phyloP scores from a whole-genome alignment of 2,113 vertebrate species.

The Motacilla tschutschensis region DNA sequence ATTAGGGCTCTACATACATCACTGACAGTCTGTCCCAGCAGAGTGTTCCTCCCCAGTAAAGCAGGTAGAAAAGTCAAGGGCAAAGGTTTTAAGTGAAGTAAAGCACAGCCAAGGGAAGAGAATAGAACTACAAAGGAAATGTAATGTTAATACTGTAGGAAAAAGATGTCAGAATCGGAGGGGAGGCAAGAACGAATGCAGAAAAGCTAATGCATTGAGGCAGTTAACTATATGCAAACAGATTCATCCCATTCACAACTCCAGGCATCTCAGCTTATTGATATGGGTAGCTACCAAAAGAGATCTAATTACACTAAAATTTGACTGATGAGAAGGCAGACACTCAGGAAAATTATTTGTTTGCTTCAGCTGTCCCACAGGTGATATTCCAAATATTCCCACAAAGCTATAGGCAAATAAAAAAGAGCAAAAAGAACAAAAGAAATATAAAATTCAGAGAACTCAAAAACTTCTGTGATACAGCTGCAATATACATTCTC shows the following conservation, averaged over 20 bases:
- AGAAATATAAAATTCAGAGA: neutral
- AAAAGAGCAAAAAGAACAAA: neutral
- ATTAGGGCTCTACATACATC: neutral
- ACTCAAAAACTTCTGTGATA: neutral
- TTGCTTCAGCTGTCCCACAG: neutral
- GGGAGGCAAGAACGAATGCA: neutral
- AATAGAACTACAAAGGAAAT: neutral
- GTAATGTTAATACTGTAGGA: neutral
- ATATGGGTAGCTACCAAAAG: neutral
- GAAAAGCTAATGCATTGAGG: neutral
- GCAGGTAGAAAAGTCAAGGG: neutral
- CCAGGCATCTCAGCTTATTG: neutral
- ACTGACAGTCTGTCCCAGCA: neutral
- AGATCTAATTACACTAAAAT: neutral
- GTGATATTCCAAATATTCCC: neutral
- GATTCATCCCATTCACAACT: neutral
- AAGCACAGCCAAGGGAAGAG: neutral
- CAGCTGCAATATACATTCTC: neutral
- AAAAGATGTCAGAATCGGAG: neutral
- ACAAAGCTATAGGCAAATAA: neutral
- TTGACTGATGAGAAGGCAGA: neutral
- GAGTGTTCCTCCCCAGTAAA: neutral
- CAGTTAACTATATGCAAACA: neutral
- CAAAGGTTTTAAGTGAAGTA: constrained; percentile 15
- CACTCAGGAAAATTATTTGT: neutral